A percentile compares a stretch with the other conserved stretches of the same genome.
Conservation (phyloP, 2,797 vertebrate genomes). For the Tragelaphus oryx region DNA sequence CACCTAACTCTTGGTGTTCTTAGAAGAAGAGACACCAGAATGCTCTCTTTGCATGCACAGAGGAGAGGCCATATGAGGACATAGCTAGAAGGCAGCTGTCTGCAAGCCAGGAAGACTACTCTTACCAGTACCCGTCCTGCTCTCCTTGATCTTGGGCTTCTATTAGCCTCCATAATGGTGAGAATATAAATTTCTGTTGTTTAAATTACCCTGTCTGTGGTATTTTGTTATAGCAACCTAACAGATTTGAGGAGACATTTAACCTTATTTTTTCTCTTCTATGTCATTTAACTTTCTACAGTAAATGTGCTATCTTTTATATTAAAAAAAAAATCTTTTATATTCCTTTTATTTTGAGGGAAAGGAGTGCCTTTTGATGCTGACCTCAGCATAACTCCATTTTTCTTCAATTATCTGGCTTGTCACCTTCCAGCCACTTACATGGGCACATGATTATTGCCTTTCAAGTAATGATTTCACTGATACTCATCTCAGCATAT, state of each 20-base stretch:
- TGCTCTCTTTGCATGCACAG: neutral
- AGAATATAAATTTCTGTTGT: neutral
- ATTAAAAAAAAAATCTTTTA: neutral
- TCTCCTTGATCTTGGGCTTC: neutral
- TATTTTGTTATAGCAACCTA: neutral
- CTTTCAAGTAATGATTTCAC: slow-evolving; percentile 47
- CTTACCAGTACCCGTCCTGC: neutral
- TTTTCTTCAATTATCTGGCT: slow-evolving; percentile 47
- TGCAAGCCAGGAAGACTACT: neutral
- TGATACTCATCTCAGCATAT: neutral
- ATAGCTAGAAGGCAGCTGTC: neutral
- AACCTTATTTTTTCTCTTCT: neutral
- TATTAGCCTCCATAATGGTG: neutral
- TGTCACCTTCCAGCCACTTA: neutral
- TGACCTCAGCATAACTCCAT: neutral
- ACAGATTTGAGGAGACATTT: neutral
- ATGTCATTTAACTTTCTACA: neutral
- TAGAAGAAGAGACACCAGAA: neutral
- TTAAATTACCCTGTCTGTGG: neutral
- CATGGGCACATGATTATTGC: neutral
- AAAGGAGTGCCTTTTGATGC: neutral
- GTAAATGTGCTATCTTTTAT: neutral
- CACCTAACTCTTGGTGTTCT: neutral
- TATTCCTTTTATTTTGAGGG: neutral
- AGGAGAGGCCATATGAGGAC: neutral